Conservation (phyloP, 2,113 vertebrate species). For the Plecturocebus donacophilus region DNA sequence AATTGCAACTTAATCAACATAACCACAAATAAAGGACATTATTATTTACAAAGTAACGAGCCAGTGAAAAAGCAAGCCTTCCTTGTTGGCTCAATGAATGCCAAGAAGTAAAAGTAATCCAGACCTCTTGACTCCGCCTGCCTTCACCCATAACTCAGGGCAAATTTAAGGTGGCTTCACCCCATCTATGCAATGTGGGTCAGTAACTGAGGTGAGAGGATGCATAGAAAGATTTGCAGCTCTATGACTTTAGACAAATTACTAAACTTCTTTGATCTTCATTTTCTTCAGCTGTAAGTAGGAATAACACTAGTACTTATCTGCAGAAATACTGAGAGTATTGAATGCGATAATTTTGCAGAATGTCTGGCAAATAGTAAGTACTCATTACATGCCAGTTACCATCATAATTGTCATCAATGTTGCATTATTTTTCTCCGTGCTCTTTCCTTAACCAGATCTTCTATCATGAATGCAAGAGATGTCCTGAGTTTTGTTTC, state of each 20-base stretch:
- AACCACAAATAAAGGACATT: constrained; percentile 50
- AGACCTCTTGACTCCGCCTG: neutral
- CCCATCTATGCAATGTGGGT: neutral
- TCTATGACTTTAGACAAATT: neutral
- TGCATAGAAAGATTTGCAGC: neutral
- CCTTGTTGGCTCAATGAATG: neutral
- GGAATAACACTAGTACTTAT: neutral
- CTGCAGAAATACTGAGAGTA: neutral
- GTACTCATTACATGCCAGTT: neutral
- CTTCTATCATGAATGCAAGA: neutral
- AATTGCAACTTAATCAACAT: constrained; percentile 74
- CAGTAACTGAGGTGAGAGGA: neutral
- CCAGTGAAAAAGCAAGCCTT: neutral
- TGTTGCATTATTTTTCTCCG: neutral
- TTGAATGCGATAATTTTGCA: neutral
- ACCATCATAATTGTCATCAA: neutral
- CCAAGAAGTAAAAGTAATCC: neutral
- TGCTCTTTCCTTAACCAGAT: neutral
- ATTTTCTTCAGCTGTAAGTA: neutral
- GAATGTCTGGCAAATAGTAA: neutral
- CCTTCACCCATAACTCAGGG: neutral
- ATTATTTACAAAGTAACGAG: constrained; percentile 42
- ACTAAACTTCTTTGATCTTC: neutral
- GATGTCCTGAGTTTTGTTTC: neutral
- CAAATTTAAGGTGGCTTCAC: neutral